Conservation (phyloP, 2,888 invertebrate genomes). For the Scrobipalpa costella region DNA sequence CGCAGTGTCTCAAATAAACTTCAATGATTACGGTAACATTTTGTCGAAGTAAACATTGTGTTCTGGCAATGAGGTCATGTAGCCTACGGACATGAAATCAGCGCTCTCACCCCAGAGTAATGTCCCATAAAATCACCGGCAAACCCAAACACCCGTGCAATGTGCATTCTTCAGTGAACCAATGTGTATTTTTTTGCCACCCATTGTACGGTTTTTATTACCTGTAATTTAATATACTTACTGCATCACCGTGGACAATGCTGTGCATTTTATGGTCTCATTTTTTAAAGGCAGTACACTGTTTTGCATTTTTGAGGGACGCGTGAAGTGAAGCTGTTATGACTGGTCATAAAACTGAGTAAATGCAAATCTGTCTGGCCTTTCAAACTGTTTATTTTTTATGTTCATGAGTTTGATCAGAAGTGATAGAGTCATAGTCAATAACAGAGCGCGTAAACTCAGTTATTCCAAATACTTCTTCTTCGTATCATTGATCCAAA, state of each 20-base stretch:
- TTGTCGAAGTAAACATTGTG: no score
- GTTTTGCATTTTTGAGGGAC: slow-evolving; percentile 45
- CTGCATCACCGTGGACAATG: slow-evolving; percentile 56
- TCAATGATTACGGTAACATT: no score
- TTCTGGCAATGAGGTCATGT: neutral
- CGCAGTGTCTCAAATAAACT: no score
- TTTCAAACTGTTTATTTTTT: neutral
- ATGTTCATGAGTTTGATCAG: neutral
- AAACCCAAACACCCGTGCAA: slow-evolving; percentile 44
- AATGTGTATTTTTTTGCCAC: slow-evolving; percentile 51
- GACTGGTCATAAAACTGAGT: slow-evolving; percentile 1
- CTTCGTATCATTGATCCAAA: no score
- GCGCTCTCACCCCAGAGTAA: slow-evolving; percentile 49
- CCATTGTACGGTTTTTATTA: slow-evolving; percentile 64
- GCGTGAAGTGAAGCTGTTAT: slow-evolving; percentile 36
- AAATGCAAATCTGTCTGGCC: neutral
- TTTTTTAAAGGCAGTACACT: slow-evolving; percentile 37
- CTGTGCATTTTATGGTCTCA: slow-evolving; percentile 63
- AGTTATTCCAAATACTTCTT: no score
- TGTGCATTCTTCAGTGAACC: slow-evolving; percentile 48
- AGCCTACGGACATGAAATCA: neutral
- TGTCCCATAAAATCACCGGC: slow-evolving; percentile 60
- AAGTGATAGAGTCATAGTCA: no score
- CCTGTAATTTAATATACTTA: slow-evolving; percentile 71
- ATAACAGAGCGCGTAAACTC: no score